These are phyloP conservation scores for Drosophila carrolli DNA, from an alignment of 1,140 invertebrate genomes.

Conservation along the genomic window DNA sequence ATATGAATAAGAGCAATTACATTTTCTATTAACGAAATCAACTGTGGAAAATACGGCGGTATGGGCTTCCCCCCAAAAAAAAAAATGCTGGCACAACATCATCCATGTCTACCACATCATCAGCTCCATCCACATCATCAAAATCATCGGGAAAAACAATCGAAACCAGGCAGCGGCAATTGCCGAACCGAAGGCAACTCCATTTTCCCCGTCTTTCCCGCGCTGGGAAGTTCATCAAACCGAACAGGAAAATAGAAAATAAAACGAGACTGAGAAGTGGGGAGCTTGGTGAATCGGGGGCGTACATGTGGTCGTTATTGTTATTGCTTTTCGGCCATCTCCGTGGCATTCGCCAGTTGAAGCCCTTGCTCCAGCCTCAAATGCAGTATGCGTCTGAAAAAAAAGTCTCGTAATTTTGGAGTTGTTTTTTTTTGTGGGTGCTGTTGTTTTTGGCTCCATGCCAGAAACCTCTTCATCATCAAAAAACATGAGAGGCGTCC, in stretches of 20 bases:
- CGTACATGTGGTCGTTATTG: conserved; percentile 74
- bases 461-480: conserved; percentile 77
- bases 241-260: conserved; percentile 41
- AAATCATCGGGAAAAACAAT: conserved; percentile 72
- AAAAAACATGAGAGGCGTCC: conserved; percentile 68
- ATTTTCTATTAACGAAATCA: conserved; percentile 81
- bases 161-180: conserved; percentile 65
- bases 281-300: neutral
- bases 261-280: conserved; percentile 11
- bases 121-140: conserved; percentile 27
- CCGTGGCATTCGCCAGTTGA: conserved; percentile 31
- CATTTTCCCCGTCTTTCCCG: conserved; percentile 23
- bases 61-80: conserved; percentile 14
- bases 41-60: conserved; percentile 47
- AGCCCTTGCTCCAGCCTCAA: conserved; percentile 20
- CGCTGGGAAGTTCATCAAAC: conserved; percentile 71
- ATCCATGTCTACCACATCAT: conserved; percentile 46
- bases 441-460: conserved; percentile 48
- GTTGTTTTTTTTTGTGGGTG: conserved; percentile 18
- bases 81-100: conserved; percentile 41
- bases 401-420: conserved; percentile 41
- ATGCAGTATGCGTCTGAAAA: conserved; percentile 59
- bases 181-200: conserved; percentile 37
- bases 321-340: conserved; percentile 72
- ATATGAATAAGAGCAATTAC: conserved; percentile 80